These are phyloP conservation scores for Anadara kagoshimensis DNA, from an alignment of 1,140 invertebrate genomes.

Conservation along the genomic window DNA sequence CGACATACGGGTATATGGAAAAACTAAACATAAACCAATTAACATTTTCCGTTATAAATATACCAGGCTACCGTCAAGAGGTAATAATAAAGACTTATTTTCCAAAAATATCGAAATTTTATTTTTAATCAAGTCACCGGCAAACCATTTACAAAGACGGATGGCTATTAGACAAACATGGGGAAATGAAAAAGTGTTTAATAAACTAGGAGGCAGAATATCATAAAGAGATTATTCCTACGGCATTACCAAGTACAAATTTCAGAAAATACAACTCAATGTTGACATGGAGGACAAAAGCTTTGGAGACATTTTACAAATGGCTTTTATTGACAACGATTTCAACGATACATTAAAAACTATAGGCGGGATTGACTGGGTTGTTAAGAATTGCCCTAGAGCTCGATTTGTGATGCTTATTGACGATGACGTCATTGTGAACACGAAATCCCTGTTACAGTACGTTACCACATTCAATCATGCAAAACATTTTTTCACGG, in stretches of 20 bases:
- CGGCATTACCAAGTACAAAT: neutral
- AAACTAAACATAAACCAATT: no score
- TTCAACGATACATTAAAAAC: slow-evolving; percentile 17
- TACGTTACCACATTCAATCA: neutral
- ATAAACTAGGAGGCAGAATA: neutral
- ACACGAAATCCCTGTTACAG: neutral
- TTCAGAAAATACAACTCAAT: neutral
- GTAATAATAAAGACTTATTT: no score
- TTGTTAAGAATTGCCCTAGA: neutral
- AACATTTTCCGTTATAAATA: no score
- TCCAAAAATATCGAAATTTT: neutral
- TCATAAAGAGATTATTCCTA: neutral
- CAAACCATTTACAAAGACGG: slow-evolving; percentile 8
- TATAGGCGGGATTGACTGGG: neutral
- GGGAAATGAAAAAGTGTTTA: neutral
- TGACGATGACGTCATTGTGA: slow-evolving; percentile 11
- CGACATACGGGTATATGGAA: no score
- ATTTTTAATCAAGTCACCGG: slow-evolving; percentile 4
- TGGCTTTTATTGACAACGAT: slow-evolving; percentile 7
- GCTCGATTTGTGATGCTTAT: slow-evolving; percentile 11
- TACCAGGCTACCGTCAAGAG: no score
- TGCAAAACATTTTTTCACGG: neutral
- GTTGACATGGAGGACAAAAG: neutral
- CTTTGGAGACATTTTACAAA: slow-evolving; percentile 8
- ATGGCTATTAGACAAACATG: slow-evolving; percentile 7